Conservation (phyloP, 2,888 invertebrate genomes). For the Pollenia angustigena region DNA sequence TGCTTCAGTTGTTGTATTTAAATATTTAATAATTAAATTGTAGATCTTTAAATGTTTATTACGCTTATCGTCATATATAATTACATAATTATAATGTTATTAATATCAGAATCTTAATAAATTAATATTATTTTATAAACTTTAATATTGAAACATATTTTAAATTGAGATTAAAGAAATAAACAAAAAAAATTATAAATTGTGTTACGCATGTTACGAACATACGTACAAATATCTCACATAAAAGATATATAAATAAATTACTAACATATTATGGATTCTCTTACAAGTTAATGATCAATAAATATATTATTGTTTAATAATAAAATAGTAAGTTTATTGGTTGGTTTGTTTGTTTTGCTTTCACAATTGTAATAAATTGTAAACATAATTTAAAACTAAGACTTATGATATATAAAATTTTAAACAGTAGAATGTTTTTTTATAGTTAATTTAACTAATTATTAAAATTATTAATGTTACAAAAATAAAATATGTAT, state of each 20-base stretch:
- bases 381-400: constrained; percentile 63
- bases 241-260: constrained; percentile 33
- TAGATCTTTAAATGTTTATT: constrained; percentile 60
- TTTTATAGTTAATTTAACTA: constrained; percentile 32
- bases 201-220: constrained; percentile 15
- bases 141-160: constrained; percentile 48
- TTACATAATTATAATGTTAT: constrained; percentile 49
- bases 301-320: constrained; percentile 34
- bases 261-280: constrained; percentile 50
- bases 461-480: constrained; percentile 20
- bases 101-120: constrained; percentile 58
- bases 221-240: constrained; percentile 39
- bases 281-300: constrained; percentile 38
- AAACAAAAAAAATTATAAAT: constrained; percentile 38
- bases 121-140: constrained; percentile 34
- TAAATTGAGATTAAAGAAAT: constrained; percentile 53
- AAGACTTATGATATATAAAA: constrained; percentile 10
- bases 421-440: constrained; percentile 20
- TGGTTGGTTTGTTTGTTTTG: constrained; percentile 66
- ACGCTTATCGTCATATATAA: constrained; percentile 49
- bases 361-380: constrained; percentile 67
- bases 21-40: constrained; percentile 66
- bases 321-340: constrained; percentile 33
- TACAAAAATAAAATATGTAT: constrained; percentile 1
- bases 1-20: constrained; percentile 65